A percentile compares a stretch with the other conserved stretches of the same genome.
These are phyloP conservation scores for Auanema freiburgensis DNA, from an alignment of 2,888 invertebrate genomes.

Conservation along the genomic window DNA sequence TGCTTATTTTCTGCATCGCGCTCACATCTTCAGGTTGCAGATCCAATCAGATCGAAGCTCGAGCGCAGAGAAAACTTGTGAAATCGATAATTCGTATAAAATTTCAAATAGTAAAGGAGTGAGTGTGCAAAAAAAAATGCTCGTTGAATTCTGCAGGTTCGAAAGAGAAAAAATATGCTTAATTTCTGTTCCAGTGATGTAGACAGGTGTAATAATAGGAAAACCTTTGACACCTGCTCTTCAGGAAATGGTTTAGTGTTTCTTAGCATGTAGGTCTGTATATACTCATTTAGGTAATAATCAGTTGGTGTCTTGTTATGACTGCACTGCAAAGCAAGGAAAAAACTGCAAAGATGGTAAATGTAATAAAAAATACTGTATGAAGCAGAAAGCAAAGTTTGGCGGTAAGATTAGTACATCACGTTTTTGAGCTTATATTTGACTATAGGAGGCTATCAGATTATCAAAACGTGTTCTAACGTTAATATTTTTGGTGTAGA, in stretches of 20 bases:
- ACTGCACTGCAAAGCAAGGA: conserved; percentile 33
- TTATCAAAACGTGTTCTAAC: conserved; percentile 40
- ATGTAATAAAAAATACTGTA: conserved; percentile 47
- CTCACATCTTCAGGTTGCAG: conserved; percentile 3
- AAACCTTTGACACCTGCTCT: not conserved
- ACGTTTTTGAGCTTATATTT: not conserved
- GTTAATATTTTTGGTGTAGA: conserved; percentile 41
- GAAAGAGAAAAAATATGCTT: conserved; percentile 11
- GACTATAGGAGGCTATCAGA: conserved; percentile 29
- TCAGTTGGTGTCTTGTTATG: conserved; percentile 31
- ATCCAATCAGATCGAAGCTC: conserved; percentile 9
- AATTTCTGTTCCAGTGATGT: not conserved
- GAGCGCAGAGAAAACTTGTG: conserved; percentile 23
- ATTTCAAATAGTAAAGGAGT: conserved; percentile 29
- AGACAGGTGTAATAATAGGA: not conserved
- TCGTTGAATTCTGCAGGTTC: conserved; percentile 29
- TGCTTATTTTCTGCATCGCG: not conserved
- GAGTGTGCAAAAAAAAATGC: conserved; percentile 24
- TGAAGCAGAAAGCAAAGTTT: conserved; percentile 30
- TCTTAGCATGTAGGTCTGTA: not conserved
- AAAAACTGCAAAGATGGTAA: conserved; percentile 38
- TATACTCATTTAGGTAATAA: conserved; percentile 8
- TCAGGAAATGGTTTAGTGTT: conserved; percentile 10
- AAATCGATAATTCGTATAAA: conserved; percentile 29
- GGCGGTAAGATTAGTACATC: conserved; percentile 20